Conservation (phyloP, 1,140 invertebrate species). For the Drosophila hydei region DNA sequence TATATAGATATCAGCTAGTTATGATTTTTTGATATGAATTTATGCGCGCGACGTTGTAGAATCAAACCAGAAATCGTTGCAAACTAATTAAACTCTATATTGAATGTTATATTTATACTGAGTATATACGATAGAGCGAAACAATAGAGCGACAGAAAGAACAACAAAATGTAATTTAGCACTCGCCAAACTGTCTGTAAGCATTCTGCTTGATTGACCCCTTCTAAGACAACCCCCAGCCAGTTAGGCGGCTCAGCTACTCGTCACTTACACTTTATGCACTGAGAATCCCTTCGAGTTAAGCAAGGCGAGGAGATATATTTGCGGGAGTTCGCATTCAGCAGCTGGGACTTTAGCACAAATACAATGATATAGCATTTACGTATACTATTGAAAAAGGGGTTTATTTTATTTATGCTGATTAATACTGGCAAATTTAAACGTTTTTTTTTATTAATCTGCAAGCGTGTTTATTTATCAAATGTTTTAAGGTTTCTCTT, state of each 20-base stretch:
- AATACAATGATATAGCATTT: conserved; percentile 22
- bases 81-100: conserved; percentile 68
- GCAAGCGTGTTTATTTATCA: conserved; percentile 7
- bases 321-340: conserved; percentile 21
- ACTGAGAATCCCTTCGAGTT: conserved; percentile 6
- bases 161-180: conserved; percentile 32
- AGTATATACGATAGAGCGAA: conserved; percentile 34
- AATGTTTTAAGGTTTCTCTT: conserved; percentile 17
- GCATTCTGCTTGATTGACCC: not conserved
- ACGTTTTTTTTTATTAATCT: conserved; percentile 14
- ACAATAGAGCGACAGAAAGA: conserved; percentile 35
- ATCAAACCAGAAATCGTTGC: conserved; percentile 60
- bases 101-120: conserved; percentile 75
- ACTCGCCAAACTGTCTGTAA: not conserved
- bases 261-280: not conserved
- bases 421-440: conserved; percentile 18
- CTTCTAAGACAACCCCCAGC: not conserved
- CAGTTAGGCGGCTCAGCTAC: not conserved
- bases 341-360: conserved; percentile 32
- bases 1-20: conserved; percentile 56
- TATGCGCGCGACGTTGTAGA: conserved; percentile 49
- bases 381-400: not conserved
- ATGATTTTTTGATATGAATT: conserved; percentile 56
- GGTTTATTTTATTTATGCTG: not conserved
- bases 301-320: conserved; percentile 21